Evolutionary conservation across 1,140 invertebrate genomes (phyloP), one percentile per base, ranked within the genome.

Genomic region (Trypoxylus dichotomus): DNA sequence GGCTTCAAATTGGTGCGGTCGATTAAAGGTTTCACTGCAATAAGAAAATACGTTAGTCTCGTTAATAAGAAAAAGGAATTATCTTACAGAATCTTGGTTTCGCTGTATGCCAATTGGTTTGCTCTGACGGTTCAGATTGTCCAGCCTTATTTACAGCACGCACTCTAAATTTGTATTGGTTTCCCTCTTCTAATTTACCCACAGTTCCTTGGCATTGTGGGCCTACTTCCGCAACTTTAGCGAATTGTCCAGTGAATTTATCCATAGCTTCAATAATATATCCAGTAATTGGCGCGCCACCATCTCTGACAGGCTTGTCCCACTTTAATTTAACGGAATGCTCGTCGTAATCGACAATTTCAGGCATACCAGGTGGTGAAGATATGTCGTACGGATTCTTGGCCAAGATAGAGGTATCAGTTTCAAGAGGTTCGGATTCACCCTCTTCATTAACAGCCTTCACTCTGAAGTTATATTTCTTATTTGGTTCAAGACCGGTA

Each of bases 361-460:
- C 95, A 13, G 98, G 96, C 37, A 98, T 88, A 60, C 94, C 96
- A 79, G 98, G 98, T 42, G 96, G 90, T 37, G 93, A 93, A 37
- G 97, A 94, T 58, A 93, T 88, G 87, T 98, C 97, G 87, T 93
- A 98, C 79, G 97, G 97, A 92, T 99, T 98, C 87, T 99, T 99
- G 71, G 98, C 98, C 11, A 95, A 85, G 76, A 95, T 94, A 0
- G 94, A 90, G 76, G 92, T 90, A 77, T 97, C 96, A 0, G 95
- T 95, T 81, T 97, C 95, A 15, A 99, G 86, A 11, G 96, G 95
- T 84, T 97, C 95, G 0, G 96, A 97, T 88, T 98, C 96, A 24
- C 97, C 97, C 86, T 98, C 97, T 82, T 98, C 96, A 87, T 99
- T 99, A 0, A 96, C 90, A 13, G 97, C 97, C 84, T 95, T 95